Base-by-base conservation (phyloP, 2,797 vertebrate genomes). In the Microhierax caerulescens region DNA sequence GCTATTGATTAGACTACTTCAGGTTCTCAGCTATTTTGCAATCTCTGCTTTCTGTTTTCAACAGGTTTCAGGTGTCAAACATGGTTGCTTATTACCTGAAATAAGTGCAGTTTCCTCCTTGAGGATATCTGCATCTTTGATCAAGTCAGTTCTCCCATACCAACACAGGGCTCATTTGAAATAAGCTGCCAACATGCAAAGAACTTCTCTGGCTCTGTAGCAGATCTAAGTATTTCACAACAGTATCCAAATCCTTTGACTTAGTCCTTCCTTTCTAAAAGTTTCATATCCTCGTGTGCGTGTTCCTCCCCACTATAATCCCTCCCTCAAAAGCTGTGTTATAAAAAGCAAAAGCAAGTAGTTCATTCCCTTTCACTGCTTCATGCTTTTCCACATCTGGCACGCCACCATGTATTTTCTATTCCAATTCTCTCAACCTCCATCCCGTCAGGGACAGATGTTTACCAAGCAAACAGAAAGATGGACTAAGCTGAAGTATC, bases 391-490 rank as follows among this genome's bases (percentile, higher is more conserved):
- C 76, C 32, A 39, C 65, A 75, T 24, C 54, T 75, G 64, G 57
- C 87, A 91, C 2, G 15, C 17, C 64, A 73, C 20, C 61, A 68
- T 28, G 2, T 11, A 30, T 51, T 61, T 94, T 72, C 48, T 7
- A 17, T 28, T 34, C 63, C 57, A 63, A 59, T n/a, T 84, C 43
- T 51, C 69, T 51, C 63, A 45, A 3, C 48, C 50, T 74, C 76
- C 56, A 59, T 32, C 85, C 79, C 68, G 30, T 14, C 77, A 84
- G 32, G 67, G 47, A 67, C 43, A 95, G 69, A 81, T 60, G 53
- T 92, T 95, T 91, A 60, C 74, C 72, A 63, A 90, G 78, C 56
- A 94, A 92, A 92, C 36, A 84, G 80, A 93, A 74, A 81, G 64
- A 19, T 88, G 85, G 70, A 79, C 59, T 59, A 36, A 75, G 47